Evolutionary conservation across 2,797 vertebrate genomes (phyloP).

Genomic region (Anomalospiza imberbis): DNA sequence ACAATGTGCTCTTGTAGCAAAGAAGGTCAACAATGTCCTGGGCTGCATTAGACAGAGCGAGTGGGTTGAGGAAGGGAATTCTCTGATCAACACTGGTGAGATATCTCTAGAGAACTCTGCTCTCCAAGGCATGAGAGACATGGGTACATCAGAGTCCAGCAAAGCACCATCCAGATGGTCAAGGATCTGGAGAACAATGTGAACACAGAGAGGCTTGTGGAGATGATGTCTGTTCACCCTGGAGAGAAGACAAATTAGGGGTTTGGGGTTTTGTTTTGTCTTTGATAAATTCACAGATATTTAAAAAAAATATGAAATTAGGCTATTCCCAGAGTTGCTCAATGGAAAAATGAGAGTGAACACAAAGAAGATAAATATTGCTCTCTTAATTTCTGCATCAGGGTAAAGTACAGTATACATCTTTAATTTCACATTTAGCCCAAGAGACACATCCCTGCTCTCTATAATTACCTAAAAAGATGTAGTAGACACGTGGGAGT

Average conservation of each 20-base stretch:
- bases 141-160: no score
- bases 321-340: background rate
- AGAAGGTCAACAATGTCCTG: background rate
- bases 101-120: background rate
- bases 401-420: background rate
- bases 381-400: background rate
- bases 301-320: background rate
- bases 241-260: background rate
- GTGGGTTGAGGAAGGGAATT: background rate
- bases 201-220: background rate
- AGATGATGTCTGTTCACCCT: background rate
- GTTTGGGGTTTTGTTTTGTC: background rate
- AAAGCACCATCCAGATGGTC: background rate
- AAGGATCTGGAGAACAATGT: background rate
- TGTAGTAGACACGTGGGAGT: background rate
- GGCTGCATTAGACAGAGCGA: background rate
- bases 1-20: background rate
- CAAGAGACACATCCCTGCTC: background rate
- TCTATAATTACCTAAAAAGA: background rate
- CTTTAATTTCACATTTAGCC: background rate
- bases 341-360: background rate
- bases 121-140: rapidly evolving
- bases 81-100: background rate
- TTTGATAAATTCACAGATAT: background rate
- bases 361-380: background rate